These are phyloP conservation scores for Poeciliopsis infans DNA, from an alignment of 2,797 vertebrate genomes.

Conservation along the genomic window DNA sequence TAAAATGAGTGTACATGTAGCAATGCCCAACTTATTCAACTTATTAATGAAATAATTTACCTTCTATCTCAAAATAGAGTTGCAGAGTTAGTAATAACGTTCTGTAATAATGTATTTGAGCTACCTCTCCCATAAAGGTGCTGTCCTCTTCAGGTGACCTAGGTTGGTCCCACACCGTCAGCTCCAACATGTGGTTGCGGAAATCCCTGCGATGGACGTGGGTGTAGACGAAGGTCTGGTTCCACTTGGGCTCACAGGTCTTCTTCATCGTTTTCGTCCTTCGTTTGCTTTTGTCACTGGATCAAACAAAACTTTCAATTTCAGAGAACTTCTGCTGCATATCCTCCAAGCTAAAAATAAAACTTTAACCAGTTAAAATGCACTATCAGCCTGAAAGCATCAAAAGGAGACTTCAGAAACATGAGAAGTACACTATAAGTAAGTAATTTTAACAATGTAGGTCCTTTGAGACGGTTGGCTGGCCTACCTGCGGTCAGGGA, in stretches of 20 bases:
- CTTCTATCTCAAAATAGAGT: neutral
- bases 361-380: neutral
- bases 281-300: constrained; percentile 95
- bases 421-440: neutral
- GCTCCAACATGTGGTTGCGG: constrained; percentile 94
- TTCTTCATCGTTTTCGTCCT: constrained; percentile 96
- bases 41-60: neutral
- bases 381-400: neutral
- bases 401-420: neutral
- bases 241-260: constrained; percentile 94
- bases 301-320: constrained; percentile 4
- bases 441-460: neutral
- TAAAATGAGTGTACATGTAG: neutral
- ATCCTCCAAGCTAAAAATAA: neutral
- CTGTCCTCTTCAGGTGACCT: constrained; percentile 93
- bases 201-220: constrained; percentile 96
- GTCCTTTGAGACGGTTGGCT: neutral
- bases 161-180: constrained; percentile 95
- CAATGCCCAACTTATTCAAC: neutral
- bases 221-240: constrained; percentile 93
- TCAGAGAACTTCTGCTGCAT: neutral
- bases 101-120: neutral
- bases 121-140: constrained; percentile 94
- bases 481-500: constrained; percentile 96
- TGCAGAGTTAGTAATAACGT: neutral